Percentiles rank a stretch among this genome's conserved stretches.
Evolutionary conservation across 64 coral and sea anemone genomes (phyloP).

Genomic region (Catalaphyllia jardinei): DNA sequence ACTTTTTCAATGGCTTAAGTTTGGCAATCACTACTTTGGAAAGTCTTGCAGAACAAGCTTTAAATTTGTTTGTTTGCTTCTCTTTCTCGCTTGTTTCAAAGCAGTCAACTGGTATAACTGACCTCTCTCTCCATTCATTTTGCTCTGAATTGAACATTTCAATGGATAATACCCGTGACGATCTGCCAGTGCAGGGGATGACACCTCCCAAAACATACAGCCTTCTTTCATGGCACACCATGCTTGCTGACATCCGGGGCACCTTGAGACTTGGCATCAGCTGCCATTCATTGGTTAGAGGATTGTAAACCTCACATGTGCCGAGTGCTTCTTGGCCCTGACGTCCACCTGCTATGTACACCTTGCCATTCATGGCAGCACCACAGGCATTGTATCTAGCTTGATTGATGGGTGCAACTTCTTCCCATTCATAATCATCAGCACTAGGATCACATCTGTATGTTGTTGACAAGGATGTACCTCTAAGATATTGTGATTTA

Average conservation of each 20-base stretch:
- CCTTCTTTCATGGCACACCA: neutral
- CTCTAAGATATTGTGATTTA: neutral
- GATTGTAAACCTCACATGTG: constrained; percentile 1
- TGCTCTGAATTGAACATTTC: neutral
- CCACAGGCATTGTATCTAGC: neutral
- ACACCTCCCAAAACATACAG: constrained; percentile 5
- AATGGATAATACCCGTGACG: neutral
- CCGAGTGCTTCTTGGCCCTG: too few species aligned
- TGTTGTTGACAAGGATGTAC: too few species aligned
- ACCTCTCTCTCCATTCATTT: neutral
- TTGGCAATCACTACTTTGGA: neutral
- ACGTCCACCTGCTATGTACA: constrained; percentile 8
- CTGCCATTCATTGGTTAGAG: neutral
- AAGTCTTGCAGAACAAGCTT: neutral
- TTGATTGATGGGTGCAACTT: constrained; percentile 7
- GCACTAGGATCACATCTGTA: neutral
- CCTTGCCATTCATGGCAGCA: neutral
- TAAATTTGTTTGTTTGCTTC: neutral
- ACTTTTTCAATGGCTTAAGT: neutral
- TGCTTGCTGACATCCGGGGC: neutral
- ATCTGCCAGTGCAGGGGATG: neutral
- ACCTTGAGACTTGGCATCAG: neutral
- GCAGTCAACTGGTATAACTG: neutral
- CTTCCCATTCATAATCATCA: neutral
- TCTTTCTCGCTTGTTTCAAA: neutral